Evolutionary conservation across 1,140 invertebrate species (phyloP).

Genomic region (Drosophila busckii): DNA sequence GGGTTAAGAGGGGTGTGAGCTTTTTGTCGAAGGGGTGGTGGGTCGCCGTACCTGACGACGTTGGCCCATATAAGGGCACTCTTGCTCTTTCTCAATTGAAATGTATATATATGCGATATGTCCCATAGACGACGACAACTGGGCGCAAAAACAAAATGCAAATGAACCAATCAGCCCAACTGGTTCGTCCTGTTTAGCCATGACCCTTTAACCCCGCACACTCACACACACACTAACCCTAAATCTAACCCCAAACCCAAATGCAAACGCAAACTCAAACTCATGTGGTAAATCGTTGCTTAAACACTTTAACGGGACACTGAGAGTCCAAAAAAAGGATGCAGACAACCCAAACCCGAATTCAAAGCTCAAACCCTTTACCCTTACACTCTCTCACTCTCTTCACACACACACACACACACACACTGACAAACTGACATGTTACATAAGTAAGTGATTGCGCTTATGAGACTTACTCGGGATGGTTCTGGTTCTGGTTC

Average conservation of each 20-base stretch:
- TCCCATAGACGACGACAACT: slow-evolving; percentile 43
- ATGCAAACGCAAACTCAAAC: slow-evolving; percentile 6
- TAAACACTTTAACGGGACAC: slow-evolving; percentile 64
- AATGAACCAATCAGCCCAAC: slow-evolving; percentile 55
- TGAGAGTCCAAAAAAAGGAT: slow-evolving; percentile 53
- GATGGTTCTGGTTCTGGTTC: neutral
- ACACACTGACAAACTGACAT: slow-evolving; percentile 43
- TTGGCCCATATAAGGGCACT: too few species aligned
- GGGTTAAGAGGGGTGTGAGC: neutral
- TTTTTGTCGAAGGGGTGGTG: neutral
- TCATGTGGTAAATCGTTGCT: slow-evolving; percentile 59
- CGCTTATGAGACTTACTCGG: slow-evolving; percentile 51
- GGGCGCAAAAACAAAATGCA: too few species aligned
- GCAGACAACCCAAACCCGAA: slow-evolving; percentile 10
- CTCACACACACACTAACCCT: neutral
- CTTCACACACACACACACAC: slow-evolving; percentile 3
- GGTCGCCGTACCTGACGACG: slow-evolving; percentile 11
- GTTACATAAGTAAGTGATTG: slow-evolving; percentile 68
- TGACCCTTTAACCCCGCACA: slow-evolving; percentile 29
- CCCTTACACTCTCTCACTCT: neutral
- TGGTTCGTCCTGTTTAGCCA: slow-evolving; percentile 20
- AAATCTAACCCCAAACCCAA: neutral
- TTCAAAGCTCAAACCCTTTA: neutral
- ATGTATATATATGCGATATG: slow-evolving; percentile 28
- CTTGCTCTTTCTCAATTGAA: too few species aligned